Evolutionary conservation across 2,797 vertebrate genomes (phyloP), one percentile per base, ranked within the genome.

Genomic region (Alosa sapidissima): DNA sequence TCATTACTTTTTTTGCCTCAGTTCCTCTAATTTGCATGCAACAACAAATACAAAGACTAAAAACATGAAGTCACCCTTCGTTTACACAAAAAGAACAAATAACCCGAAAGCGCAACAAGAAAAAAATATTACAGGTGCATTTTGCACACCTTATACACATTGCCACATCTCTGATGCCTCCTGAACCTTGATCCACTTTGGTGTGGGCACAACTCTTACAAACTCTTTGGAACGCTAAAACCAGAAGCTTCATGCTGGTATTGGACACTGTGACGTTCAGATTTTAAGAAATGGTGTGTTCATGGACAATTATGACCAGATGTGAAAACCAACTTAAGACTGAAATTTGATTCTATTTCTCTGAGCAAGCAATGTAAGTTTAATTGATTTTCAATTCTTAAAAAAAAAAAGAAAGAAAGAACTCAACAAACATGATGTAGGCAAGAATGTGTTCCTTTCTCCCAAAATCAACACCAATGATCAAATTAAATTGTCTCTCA

Each of bases 31-130:
- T 78, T 78, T 47, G 72, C 72, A 78, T 78, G 72, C 72, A 78
- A 78, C 72, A 21, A 78, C 72, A 78, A 75, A 78, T 47, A 78
- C 72, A 78, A 78, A 78, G 72, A 19, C 72, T 45, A 78, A 19
- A 78, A 45, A 45, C 41, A 78, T 47, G 72, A 47, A 47, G 41
- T 19, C 72, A 47, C 41, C 72, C 72, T 47, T 78, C 16, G 24
- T 65, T 65, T 65, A 65, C 60, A 78, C 72, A 78, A 47, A 78
- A 45, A 55, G 16, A 78, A 78, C 72, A 78, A 78, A 47, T 47
- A 47, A 19, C 36, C n/a, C n/a, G 24, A 78, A 78, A 78, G 21
- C 41, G 45, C 72, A 16, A 36, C 13, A 36, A 19, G 19, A 19
- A 78, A 78, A 16, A 21, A 41, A 75, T 75, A 13, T 19, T 75